Evolutionary conservation across 2,888 invertebrate genomes (phyloP), one percentile per base, ranked within the genome.

Genomic region (Pseudococcus longispinus): DNA sequence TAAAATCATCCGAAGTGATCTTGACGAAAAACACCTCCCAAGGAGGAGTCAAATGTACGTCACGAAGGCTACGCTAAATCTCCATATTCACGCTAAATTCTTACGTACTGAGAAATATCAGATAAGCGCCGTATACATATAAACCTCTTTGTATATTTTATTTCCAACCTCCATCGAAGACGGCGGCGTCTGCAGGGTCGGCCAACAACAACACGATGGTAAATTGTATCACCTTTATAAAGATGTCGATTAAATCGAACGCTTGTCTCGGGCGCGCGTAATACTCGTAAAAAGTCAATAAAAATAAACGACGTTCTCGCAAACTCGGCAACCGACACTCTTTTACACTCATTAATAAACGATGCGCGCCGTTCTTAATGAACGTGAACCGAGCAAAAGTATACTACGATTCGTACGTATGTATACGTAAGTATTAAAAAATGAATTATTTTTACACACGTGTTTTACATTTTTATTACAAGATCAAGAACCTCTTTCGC

Each of bases 201-300:
- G 37, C 8, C 37, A 18, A 29, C 29, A 70, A 20, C 60, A 60
- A 23, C 60, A 60, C 6, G 20, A 8, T 18, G 70, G 70, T 70
- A 29, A 70, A 29, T 70, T 70, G 26, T 70, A 70, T 70, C 70
- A 70, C 70, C 70, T 70, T 70, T 70, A 70, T 70, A 70, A 70
- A 70, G 70, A 70, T 29, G 70, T 70, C 70, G 70, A 70, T 70
- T 70, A 70, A 29, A 70, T 70, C 70, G 70, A 70, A 70, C 70
- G 13, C n/a, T 8, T 5, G 20, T 20, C 20, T 20, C 20, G 20
- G 60, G 20, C 70, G 70, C 70, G 70, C 70, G 70, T 70, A 70
- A 15, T 70, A 29, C 70, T 70, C 29, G 29, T 70, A 70, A 29
- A 70, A 70, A 70, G 70, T 70, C 70, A 29, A 70, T 70, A 70